These are phyloP conservation scores for Chaenogobius annularis DNA, from an alignment of 2,113 vertebrate genomes.

Conservation along the genomic window DNA sequence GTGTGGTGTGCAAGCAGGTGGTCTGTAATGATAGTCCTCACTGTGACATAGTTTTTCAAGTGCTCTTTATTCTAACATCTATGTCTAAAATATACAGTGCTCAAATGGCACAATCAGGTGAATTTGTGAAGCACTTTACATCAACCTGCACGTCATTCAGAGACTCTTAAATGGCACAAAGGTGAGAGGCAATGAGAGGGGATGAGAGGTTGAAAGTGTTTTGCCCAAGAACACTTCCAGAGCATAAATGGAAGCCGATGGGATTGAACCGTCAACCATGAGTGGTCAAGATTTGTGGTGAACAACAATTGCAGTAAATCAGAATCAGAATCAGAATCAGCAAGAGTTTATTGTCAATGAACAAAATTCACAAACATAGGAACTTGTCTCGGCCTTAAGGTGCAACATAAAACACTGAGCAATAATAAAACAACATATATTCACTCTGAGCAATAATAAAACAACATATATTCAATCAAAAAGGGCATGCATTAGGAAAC, in stretches of 20 bases:
- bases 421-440: too few relatives aligned
- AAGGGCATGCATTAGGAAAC: too few relatives aligned
- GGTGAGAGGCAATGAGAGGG: not conserved
- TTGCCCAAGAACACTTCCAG: constrained; percentile 1
- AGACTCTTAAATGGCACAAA: not conserved
- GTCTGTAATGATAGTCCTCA: constrained; percentile 18
- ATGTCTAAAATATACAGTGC: not conserved
- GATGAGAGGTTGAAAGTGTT: not conserved
- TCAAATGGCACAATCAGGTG: not conserved
- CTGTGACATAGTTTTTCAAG: not conserved
- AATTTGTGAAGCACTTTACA: not conserved
- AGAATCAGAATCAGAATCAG: too few relatives aligned
- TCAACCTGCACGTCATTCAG: not conserved
- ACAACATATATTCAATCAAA: too few relatives aligned
- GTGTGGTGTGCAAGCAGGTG: constrained; percentile 59
- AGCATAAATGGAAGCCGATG: not conserved
- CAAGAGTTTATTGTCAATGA: too few relatives aligned
- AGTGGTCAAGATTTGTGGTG: not conserved
- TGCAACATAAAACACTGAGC: too few relatives aligned
- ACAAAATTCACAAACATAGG: too few relatives aligned
- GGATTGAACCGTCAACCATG: not conserved
- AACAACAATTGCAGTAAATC: too few relatives aligned
- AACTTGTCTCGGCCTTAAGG: too few relatives aligned
- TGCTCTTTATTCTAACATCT: not conserved
- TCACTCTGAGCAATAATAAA: too few relatives aligned